Evolutionary conservation across 1,140 invertebrate genomes (phyloP).

Genomic region (Phocides pigmalion): DNA sequence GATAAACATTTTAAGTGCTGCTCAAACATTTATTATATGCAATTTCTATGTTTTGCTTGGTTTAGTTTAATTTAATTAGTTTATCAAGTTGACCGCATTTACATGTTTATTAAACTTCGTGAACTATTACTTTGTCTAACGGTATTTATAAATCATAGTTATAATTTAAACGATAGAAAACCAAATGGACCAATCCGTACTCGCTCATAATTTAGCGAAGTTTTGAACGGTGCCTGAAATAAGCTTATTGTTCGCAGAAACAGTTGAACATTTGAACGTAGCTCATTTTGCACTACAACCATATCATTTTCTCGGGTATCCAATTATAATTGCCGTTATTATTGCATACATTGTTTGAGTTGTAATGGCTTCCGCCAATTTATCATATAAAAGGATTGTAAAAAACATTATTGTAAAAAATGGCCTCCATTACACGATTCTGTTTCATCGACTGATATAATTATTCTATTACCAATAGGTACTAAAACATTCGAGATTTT

Average conservation of each 20-base stretch:
- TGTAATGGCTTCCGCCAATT: constrained; percentile 25
- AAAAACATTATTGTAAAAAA: constrained; percentile 23
- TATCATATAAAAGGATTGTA: constrained; percentile 27
- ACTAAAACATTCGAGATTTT: constrained; percentile 6
- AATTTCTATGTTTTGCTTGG: no score
- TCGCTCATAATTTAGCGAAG: background rate
- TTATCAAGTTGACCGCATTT: background rate
- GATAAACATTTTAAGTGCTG: no score
- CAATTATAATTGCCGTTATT: constrained; percentile 13
- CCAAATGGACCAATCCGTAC: background rate
- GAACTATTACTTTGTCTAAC: background rate
- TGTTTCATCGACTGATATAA: constrained; percentile 17
- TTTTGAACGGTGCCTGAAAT: background rate
- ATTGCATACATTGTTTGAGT: constrained; percentile 27
- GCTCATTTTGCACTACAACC: constrained; percentile 17
- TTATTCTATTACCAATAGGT: constrained; percentile 28
- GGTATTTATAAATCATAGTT: background rate
- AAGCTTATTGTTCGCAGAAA: background rate
- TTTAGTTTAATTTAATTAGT: no score
- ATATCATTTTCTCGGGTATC: constrained; percentile 8
- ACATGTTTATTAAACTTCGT: background rate
- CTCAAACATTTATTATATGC: no score
- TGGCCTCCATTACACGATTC: constrained; percentile 24
- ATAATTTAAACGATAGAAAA: background rate
- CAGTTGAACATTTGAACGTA: constrained; percentile 7